A percentile compares a stretch with the other conserved stretches of the same genome.
These are phyloP conservation scores for Mionectes olivaceus DNA, from an alignment of 2,797 vertebrate species.

Conservation along the genomic window DNA sequence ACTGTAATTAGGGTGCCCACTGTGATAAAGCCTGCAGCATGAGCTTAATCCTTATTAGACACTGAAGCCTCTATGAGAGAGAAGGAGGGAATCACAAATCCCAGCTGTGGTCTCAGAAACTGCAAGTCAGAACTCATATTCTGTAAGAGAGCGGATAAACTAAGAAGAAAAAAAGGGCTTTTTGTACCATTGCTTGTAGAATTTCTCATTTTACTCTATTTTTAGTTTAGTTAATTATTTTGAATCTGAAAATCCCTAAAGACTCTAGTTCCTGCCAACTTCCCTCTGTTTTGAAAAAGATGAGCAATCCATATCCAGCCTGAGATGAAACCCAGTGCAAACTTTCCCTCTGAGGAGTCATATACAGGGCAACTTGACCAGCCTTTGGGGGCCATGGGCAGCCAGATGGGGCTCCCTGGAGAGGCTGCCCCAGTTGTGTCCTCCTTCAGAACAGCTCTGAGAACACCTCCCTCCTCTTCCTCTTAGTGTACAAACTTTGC, in stretches of 20 bases:
- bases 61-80: not conserved
- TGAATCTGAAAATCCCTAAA: not conserved
- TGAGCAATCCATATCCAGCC: not conserved
- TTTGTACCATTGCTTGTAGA: not conserved
- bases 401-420: fast-evolving
- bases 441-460: not conserved
- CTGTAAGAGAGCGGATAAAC: not conserved
- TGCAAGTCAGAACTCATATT: not conserved
- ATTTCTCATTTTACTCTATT: not conserved
- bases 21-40: slow-evolving; percentile 23
- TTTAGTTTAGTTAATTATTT: not conserved
- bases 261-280: not conserved
- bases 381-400: fast-evolving
- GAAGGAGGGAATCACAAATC: not conserved
- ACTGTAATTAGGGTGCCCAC: slow-evolving; percentile 38
- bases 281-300: not conserved
- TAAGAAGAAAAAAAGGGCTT: not conserved
- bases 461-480: not conserved
- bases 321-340: not conserved
- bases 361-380: not conserved
- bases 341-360: not conserved
- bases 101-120: not conserved
- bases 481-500: fast-evolving
- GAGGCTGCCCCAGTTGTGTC: not conserved
- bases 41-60: slow-evolving; percentile 44